Evolutionary conservation across 2,888 invertebrate species (phyloP), one percentile per base, ranked within the genome.

Genomic region (Hipparchia sbordonii): DNA sequence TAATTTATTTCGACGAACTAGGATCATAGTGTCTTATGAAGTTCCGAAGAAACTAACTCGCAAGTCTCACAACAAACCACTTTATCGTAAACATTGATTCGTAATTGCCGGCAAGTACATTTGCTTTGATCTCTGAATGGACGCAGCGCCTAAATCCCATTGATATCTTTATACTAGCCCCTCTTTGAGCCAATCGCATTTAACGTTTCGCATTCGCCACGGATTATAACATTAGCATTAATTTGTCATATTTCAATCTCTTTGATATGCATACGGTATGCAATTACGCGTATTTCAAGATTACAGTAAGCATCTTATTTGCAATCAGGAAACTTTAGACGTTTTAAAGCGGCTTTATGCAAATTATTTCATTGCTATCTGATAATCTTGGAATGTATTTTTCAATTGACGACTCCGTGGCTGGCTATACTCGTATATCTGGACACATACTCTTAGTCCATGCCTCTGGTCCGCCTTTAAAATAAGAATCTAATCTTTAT

Each of bases 111-210:
- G 86, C 86, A 86, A 86, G 84, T 84, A 56, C 79, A 77, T 74
- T 59, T 79, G 80, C 92, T 92, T 91, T 91, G 90, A 91, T 91
- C 88, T 90, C 78, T 83, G 84, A 86, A 85, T 85, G 82, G 82
- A 83, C 83, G 82, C 82, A 84, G 82, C 82, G 76, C 78, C 76
- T 78, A 84, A 87, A 90, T 87, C 86, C 79, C 74, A 78, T 81
- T 87, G 90, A 91, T 87, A 87, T 87, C 87, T 90, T 89, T 79
- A 82, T 80, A 78, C 74, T 74, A 72, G 77, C 81, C 80, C 80
- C 78, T 79, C 77, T 75, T 75, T 78, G 78, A 80, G 79, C 79
- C 71, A 51, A 61, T 69, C 57, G 72, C 76, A 79, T 80, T 78
- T 74, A 79, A 80, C 75, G 72, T 74, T 72, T 74, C 66, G 56